Percentiles rank a stretch among this genome's conserved stretches.
Conservation (phyloP, 1,140 invertebrate genomes). For the Whitmania pigra region DNA sequence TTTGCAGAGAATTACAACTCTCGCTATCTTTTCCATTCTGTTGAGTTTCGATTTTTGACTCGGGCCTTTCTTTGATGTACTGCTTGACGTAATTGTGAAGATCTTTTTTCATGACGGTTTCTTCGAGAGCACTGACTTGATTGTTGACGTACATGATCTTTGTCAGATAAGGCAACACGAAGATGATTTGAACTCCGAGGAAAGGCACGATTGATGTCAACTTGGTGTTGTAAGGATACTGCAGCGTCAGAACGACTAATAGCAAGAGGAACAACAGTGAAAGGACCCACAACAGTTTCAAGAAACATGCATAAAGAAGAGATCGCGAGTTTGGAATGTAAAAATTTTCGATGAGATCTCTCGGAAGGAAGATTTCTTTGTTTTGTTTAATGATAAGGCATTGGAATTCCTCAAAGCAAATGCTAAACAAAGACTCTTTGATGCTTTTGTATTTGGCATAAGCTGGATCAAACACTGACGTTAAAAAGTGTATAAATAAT, state of each 20-base stretch:
- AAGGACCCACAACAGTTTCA: neutral
- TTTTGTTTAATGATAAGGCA: conserved; percentile 6
- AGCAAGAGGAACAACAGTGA: neutral
- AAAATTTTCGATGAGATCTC: conserved; percentile 12
- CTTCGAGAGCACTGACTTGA: conserved; percentile 11
- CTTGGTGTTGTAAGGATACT: conserved; percentile 13
- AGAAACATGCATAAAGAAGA: conserved; percentile 3
- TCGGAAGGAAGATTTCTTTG: conserved; percentile 15
- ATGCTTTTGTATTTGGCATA: neutral
- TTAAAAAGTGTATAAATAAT: neutral
- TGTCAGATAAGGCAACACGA: conserved; percentile 9
- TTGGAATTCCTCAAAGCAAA: conserved; percentile 2
- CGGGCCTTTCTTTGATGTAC: conserved; percentile 14
- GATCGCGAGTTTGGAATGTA: conserved; percentile 16
- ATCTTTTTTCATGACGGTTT: conserved; percentile 9
- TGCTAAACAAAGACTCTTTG: neutral
- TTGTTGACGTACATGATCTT: conserved; percentile 13
- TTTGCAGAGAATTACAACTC: no score
- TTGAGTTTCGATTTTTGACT: neutral
- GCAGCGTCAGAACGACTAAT: conserved; percentile 19
- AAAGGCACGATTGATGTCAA: conserved; percentile 14
- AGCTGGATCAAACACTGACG: neutral
- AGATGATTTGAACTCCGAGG: conserved; percentile 19
- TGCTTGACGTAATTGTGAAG: conserved; percentile 5
- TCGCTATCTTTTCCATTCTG: no score